A percentile compares a stretch with the other conserved stretches of the same genome.
phyloP scores from a whole-genome alignment of 1,140 invertebrate genomes.

The Saccostrea echinata region DNA sequence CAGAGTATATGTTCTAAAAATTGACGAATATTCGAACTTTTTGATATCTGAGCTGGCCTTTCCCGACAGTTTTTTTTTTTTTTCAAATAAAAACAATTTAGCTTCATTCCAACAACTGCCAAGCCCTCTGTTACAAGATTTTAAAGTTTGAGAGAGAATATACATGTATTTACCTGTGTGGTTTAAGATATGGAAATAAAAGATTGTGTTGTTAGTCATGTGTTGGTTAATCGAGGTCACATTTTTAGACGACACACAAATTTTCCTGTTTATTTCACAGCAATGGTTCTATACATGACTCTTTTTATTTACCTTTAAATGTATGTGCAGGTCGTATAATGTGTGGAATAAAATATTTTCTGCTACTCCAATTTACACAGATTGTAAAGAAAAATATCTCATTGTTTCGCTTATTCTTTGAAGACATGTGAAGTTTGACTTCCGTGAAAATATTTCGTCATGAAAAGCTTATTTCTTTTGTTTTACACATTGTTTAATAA shows the following conservation, averaged over 20 bases:
- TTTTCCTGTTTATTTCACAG: conserved; percentile 35
- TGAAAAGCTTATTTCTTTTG: too few species aligned
- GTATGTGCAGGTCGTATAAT: background rate
- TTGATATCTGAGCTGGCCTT: too few species aligned
- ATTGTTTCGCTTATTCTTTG: too few species aligned
- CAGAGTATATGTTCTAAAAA: background rate
- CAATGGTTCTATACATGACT: conserved; percentile 7
- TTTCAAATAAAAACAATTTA: background rate
- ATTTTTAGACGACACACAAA: conserved; percentile 23
- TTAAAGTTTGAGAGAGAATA: conserved; percentile 32
- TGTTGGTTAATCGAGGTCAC: conserved; percentile 32
- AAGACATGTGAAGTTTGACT: too few species aligned
- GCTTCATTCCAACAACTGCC: background rate
- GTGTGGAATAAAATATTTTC: background rate
- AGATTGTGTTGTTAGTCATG: conserved; percentile 34
- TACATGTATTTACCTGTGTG: conserved; percentile 37
- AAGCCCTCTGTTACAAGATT: background rate
- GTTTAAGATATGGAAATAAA: conserved; percentile 39
- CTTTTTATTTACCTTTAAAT: conserved; percentile 22
- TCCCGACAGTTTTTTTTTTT: background rate
- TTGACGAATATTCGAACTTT: background rate
- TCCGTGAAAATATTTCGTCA: too few species aligned
- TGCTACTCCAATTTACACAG: background rate
- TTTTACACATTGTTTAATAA: background rate
- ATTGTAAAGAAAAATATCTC: background rate